Evolutionary conservation across 1,140 invertebrate genomes (phyloP).

Genomic region (Drosophila guanche): DNA sequence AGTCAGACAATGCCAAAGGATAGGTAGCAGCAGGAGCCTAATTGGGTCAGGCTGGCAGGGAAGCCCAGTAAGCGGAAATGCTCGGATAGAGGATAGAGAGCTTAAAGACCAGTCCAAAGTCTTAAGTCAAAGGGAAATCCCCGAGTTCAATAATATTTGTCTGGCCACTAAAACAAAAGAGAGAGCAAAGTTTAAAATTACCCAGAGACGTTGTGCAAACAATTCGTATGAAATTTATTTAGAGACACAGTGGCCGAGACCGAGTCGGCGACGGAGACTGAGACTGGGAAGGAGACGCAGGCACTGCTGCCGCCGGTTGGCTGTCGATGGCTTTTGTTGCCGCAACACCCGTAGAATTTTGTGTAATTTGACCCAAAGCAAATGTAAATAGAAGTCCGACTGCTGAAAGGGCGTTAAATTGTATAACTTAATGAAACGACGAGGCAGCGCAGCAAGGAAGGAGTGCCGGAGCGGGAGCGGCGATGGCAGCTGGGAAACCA

Average conservation of each 20-base stretch:
- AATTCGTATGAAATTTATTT: constrained; percentile 71
- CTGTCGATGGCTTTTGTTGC: constrained; percentile 76
- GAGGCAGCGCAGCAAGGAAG: constrained; percentile 7
- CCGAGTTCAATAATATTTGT: constrained; percentile 73
- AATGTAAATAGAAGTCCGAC: constrained; percentile 80
- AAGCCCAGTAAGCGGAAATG: constrained; percentile 12
- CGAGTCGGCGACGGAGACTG: not conserved
- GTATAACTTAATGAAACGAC: constrained; percentile 82
- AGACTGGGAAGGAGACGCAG: not conserved
- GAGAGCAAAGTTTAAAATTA: constrained; percentile 71
- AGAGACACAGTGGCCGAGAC: constrained; percentile 32
- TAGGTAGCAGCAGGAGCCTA: constrained; percentile 43
- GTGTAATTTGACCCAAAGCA: constrained; percentile 82
- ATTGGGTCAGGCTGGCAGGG: constrained; percentile 60
- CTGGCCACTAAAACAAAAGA: constrained; percentile 54
- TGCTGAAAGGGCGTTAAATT: constrained; percentile 82
- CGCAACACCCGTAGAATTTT: constrained; percentile 81
- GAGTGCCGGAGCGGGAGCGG: constrained; percentile 1
- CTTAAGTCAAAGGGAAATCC: not conserved
- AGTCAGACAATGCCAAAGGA: constrained; percentile 35
- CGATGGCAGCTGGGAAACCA: constrained; percentile 54
- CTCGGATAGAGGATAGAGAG: constrained; percentile 23
- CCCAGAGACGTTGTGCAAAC: constrained; percentile 62
- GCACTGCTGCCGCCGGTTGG: constrained; percentile 41
- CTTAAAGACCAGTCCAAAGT: constrained; percentile 24